A percentile compares a stretch with the other conserved stretches of the same genome.
phyloP scores from a whole-genome alignment of 2,797 vertebrate genomes.

The Nasua narica region DNA sequence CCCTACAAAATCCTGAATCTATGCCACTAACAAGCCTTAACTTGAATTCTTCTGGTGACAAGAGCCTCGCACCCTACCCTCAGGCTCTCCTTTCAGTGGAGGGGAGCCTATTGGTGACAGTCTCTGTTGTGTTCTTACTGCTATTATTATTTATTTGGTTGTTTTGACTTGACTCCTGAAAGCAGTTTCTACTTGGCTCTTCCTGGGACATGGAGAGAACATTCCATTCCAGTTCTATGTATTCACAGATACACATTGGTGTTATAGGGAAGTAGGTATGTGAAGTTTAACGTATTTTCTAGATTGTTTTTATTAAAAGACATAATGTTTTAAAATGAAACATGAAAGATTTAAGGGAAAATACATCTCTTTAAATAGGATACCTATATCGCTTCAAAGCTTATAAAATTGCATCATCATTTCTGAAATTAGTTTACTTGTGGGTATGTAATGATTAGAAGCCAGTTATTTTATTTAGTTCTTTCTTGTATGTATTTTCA shows the following conservation, averaged over 20 bases:
- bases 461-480: neutral
- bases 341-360: neutral
- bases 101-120: neutral
- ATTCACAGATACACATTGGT: neutral
- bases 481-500: neutral
- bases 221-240: neutral
- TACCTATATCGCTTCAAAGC: neutral
- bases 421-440: neutral
- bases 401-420: neutral
- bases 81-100: neutral
- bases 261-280: neutral
- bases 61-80: fast-evolving
- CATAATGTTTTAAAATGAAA: neutral
- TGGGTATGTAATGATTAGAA: slow-evolving; percentile 1
- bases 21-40: neutral
- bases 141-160: neutral
- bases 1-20: neutral
- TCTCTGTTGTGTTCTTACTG: neutral
- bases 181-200: neutral
- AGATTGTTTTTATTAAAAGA: neutral
- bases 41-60: neutral
- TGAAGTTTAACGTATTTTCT: neutral
- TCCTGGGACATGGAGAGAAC: neutral
- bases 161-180: neutral
- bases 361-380: neutral